Percentiles rank a stretch among this genome's conserved stretches.
Conservation (phyloP, 2,888 invertebrate genomes). For the Eilema griseolum region DNA sequence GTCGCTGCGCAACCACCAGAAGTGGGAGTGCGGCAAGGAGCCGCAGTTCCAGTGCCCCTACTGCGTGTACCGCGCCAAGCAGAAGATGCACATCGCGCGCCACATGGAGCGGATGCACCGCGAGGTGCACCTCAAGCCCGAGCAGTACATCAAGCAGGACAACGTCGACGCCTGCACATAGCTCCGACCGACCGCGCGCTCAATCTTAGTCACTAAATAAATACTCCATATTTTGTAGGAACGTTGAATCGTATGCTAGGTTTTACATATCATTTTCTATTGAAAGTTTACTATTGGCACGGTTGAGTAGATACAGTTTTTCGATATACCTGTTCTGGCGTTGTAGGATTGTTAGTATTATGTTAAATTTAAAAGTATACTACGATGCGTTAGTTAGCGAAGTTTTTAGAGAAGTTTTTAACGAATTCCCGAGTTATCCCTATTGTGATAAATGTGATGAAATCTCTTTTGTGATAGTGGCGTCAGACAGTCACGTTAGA, state of each 20-base stretch:
- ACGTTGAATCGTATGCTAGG: slow-evolving; percentile 44
- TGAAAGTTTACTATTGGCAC: slow-evolving; percentile 51
- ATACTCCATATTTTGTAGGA: slow-evolving; percentile 63
- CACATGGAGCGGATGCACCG: slow-evolving; percentile 95
- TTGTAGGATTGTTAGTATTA: slow-evolving; percentile 44
- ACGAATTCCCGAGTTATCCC: slow-evolving; percentile 72
- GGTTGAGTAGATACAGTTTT: slow-evolving; percentile 44
- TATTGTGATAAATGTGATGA: slow-evolving; percentile 85
- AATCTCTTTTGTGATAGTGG: slow-evolving; percentile 85
- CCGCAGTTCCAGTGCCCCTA: slow-evolving; percentile 94
- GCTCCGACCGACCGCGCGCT: slow-evolving; percentile 28
- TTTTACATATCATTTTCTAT: slow-evolving; percentile 60
- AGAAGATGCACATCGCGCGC: slow-evolving; percentile 94
- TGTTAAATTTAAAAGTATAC: slow-evolving; percentile 48
- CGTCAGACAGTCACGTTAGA: slow-evolving; percentile 82
- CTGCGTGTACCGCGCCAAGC: slow-evolving; percentile 94
- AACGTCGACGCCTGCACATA: slow-evolving; percentile 85
- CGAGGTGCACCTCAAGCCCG: slow-evolving; percentile 86
- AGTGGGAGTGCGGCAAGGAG: slow-evolving; percentile 95
- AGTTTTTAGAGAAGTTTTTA: slow-evolving; percentile 55
- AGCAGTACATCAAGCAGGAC: slow-evolving; percentile 82
- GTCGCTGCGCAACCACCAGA: slow-evolving; percentile 93
- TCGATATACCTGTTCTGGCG: slow-evolving; percentile 49
- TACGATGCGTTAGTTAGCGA: slow-evolving; percentile 44
- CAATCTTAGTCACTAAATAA: slow-evolving; percentile 45